phyloP scores from a whole-genome alignment of 2,113 vertebrate species.

The Corythaeola cristata region DNA sequence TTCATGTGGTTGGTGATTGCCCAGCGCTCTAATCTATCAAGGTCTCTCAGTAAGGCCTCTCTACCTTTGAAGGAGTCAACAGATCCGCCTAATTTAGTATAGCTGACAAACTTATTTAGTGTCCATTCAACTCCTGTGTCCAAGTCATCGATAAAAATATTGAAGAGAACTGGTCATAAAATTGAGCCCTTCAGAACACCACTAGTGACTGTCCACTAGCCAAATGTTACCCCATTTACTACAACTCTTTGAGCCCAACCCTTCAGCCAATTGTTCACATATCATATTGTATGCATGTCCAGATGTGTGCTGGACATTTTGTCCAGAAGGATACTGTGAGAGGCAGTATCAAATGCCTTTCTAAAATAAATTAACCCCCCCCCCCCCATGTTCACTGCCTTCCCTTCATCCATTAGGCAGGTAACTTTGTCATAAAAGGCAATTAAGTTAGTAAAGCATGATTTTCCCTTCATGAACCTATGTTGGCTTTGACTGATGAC shows the following conservation, averaged over 20 bases:
- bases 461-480: background rate
- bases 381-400: background rate
- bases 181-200: background rate
- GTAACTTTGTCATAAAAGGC: background rate
- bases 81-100: background rate
- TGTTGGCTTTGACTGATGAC: background rate
- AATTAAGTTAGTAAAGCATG: background rate
- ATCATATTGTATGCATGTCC: too few species aligned
- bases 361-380: background rate
- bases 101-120: background rate
- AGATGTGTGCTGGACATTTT: background rate
- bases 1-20: accelerated
- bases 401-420: background rate
- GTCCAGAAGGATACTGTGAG: background rate
- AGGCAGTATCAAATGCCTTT: background rate
- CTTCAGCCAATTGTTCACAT: background rate
- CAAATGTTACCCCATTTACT: background rate
- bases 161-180: background rate
- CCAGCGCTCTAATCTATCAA: background rate
- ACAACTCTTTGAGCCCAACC: accelerated
- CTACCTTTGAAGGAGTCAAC: background rate
- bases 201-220: background rate
- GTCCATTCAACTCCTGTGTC: background rate
- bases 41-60: background rate
- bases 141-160: background rate